Base-by-base conservation (phyloP, 1,140 invertebrate species). In the Ostrea denselamellosa region DNA sequence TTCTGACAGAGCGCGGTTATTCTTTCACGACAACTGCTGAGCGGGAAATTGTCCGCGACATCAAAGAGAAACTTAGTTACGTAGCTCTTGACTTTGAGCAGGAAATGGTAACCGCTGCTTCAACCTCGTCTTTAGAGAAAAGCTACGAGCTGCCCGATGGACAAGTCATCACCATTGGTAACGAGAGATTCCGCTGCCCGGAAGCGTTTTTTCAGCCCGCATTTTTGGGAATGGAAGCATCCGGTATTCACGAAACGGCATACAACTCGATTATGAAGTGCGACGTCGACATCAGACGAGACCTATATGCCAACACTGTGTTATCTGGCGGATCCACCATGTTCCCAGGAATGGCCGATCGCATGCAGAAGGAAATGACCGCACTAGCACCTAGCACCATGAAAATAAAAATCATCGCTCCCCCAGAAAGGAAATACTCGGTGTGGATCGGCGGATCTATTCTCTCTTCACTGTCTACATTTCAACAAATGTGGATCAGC, bases 61-160 rank as follows among this genome's bases (percentile, higher is more conserved):
- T 98, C 96, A 98, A 94, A 86, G 93, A 93, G 94, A 98, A 98
- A 95, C 95, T 98, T 86, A 98, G 97, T 96, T 98, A 98, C 94
- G 97, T 98, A 71, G 98, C 98, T 62, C 96, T 98, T 34, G 98
- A 98, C 96, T 94, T 94, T 71, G 92, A 94, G 65, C 97, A 98
- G 95, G 98, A 98, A 96, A 98, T 98, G 98, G 97, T 97, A 92
- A 98, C 97, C 91, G 98, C 98, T 90, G 97, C 97, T 65, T 93
- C 92, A 14, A 94, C 94, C 51, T 92, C 91, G 8, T 89, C 90
- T 28, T 83, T 93, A 65, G 93, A 93, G 88, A 95, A 95, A 92
- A 93, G 92, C 86, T 95, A 95, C 89, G 95, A 95, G 90, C 92
- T 95, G 44, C 95, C 95, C 58, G 95, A 95, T 88, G 95, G 95